Base-by-base conservation (phyloP, 2,113 vertebrate genomes). In the Siphamia tubifer region DNA sequence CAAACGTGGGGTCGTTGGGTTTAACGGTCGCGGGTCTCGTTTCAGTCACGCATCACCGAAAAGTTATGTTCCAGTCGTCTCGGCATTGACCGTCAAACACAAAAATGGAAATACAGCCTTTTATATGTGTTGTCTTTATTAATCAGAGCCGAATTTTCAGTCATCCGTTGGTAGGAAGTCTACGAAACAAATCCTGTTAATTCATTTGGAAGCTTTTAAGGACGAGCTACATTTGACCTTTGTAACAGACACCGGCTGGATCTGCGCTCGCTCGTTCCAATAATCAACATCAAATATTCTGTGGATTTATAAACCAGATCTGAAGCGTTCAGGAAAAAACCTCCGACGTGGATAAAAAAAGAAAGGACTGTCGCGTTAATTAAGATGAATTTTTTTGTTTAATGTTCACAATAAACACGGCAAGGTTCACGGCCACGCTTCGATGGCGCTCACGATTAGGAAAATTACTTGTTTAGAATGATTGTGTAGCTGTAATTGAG, bases 381-480 rank as follows among this genome's bases (percentile, higher is more conserved):
- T 23, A 74, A 58, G 68, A 83, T 55, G 0, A 71, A 77, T 78
- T 21, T 30, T 69, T 67, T 47, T 69, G 49, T 72, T 72, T 72
- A 47, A 38, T 49, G 61, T 58, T 49, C 44, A 39, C 38, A 34
- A n/a, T 40, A 54, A 72, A 23, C 24, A 47, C 28, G 28, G 19
- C 51, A 38, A 38, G 30, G 24, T 25, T 52, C 21, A 5, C 42
- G 8, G 66, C 55, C 54, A 62, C 21, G 48, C 57, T 51, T 68
- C 71, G 58, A 12, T 27, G 20, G 27, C 27, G 9, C 10, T 44
- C 0, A 0, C 23, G 27, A 54, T 82, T 67, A 55, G 31, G 52
- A 75, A 57, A 70, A 83, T 68, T 47, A 25, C 76, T 79, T 77
- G 74, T 76, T 86, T 74, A 55, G 63, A 62, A 44, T 48, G 19